Conservation (phyloP, 53 echinoderm and acorn worm species). For the Luidia sarsii region DNA sequence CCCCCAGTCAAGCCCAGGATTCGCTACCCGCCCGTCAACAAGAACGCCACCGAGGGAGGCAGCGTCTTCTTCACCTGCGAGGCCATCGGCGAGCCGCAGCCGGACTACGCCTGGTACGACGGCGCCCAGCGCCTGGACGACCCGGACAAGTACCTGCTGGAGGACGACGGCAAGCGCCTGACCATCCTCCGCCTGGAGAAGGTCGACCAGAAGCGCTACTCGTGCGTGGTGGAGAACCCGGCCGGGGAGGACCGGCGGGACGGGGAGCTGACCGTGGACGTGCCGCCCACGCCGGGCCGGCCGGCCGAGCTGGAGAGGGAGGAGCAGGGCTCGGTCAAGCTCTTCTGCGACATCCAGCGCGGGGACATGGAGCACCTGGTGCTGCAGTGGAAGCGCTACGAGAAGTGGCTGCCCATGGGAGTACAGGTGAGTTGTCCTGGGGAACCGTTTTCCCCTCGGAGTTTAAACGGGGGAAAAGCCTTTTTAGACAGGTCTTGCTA, state of each 20-base stretch:
- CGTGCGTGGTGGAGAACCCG: conserved; percentile 68
- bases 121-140: conserved; percentile 11
- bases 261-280: conserved; percentile 65
- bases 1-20: conserved; percentile 50
- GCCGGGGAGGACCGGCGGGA: conserved; percentile 53
- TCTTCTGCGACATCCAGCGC: conserved; percentile 40
- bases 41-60: conserved; percentile 55
- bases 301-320: conserved; percentile 4
- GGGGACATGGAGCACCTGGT: conserved; percentile 40
- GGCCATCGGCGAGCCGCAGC: conserved; percentile 81
- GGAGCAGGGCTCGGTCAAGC: conserved; percentile 1
- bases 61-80: conserved; percentile 70
- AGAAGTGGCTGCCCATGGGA: conserved; percentile 53
- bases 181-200: conserved; percentile 62
- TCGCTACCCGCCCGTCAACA: conserved; percentile 57
- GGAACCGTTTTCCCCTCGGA: too few relatives aligned
- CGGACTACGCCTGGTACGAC: conserved; percentile 69
- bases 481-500: too few relatives aligned
- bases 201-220: conserved; percentile 66
- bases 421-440: conserved; percentile 55
- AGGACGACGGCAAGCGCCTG: conserved; percentile 57
- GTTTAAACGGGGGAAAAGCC: too few relatives aligned
- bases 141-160: conserved; percentile 59
- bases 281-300: conserved; percentile 64
- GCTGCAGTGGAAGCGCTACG: conserved; percentile 48